Conservation (phyloP, 1,140 invertebrate genomes). For the Hypsibius dujardini region DNA sequence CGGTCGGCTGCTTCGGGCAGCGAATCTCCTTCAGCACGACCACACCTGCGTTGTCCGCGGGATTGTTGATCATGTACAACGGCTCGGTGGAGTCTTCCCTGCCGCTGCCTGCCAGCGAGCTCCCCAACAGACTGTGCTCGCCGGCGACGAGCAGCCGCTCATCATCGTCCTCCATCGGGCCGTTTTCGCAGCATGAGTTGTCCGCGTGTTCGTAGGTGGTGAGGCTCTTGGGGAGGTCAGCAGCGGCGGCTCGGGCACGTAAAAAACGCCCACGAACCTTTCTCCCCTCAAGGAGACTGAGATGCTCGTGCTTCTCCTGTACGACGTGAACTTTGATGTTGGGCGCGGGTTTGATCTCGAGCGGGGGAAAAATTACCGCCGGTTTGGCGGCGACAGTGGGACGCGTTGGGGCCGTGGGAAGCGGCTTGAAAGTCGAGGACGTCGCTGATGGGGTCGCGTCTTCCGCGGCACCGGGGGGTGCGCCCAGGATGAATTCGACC, state of each 20-base stretch:
- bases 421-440: neutral
- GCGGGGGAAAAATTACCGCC: neutral
- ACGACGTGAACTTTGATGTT: neutral
- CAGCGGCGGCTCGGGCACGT: neutral
- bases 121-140: neutral
- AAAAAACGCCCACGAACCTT: too few relatives aligned
- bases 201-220: neutral
- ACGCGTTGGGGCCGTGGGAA: neutral
- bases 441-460: neutral
- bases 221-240: neutral
- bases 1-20: neutral
- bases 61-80: neutral
- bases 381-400: neutral
- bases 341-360: neutral
- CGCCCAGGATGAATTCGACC: neutral
- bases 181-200: constrained; percentile 11
- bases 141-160: neutral
- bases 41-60: neutral
- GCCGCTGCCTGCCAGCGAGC: neutral
- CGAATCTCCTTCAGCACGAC: neutral
- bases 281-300: neutral
- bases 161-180: neutral
- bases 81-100: neutral
- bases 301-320: neutral
- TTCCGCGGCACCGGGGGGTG: neutral